These are phyloP conservation scores for Rhopalosiphum padi DNA, from an alignment of 1,140 invertebrate species.

Conservation along the genomic window DNA sequence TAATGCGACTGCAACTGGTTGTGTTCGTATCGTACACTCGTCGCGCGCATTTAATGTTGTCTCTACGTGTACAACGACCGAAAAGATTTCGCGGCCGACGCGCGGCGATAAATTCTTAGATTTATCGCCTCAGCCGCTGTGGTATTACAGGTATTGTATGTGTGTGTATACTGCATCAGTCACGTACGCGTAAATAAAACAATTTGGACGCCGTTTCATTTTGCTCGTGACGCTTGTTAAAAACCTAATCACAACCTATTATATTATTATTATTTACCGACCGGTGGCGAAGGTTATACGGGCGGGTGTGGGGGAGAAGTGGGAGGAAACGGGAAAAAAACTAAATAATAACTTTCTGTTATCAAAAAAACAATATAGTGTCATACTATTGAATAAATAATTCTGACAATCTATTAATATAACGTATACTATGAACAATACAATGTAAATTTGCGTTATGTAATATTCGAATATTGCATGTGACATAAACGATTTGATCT, in stretches of 20 bases:
- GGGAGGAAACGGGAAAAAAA: not conserved
- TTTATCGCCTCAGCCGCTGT: not conserved
- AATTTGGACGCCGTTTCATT: not conserved
- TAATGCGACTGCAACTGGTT: not conserved
- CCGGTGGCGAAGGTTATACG: not conserved
- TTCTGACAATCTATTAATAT: not conserved
- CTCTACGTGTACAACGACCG: not conserved
- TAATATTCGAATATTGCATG: not conserved
- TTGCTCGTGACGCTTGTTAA: not conserved
- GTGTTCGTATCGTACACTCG: not conserved
- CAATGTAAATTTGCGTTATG: not conserved
- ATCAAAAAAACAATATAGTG: not conserved
- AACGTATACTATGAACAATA: not conserved
- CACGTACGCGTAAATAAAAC: constrained; percentile 40
- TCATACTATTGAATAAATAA: not conserved
- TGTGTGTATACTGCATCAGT: not conserved
- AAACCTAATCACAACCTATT: not conserved
- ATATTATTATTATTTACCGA: constrained; percentile 12
- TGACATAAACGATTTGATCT: not conserved
- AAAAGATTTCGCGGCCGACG: constrained; percentile 1
- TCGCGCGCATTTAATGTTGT: not conserved
- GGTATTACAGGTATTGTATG: not conserved
- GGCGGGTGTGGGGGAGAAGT: no score
- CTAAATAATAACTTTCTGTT: not conserved
- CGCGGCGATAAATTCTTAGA: constrained; percentile 8